Percentiles rank a stretch among this genome's conserved stretches.
These are phyloP conservation scores for Parthenolecanium corni DNA, from an alignment of 2,888 invertebrate species.

Conservation along the genomic window DNA sequence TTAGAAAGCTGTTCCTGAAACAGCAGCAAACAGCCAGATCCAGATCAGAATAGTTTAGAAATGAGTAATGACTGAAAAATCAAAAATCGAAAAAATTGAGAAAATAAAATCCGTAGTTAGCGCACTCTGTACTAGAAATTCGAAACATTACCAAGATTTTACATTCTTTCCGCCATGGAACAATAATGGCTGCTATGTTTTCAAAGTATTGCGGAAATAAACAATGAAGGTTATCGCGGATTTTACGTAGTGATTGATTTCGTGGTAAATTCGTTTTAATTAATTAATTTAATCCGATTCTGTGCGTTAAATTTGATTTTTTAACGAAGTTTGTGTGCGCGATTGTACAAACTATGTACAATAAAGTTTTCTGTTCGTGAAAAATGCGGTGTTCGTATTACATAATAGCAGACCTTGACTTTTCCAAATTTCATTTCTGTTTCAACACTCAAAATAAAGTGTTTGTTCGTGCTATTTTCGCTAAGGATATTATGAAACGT, in stretches of 20 bases:
- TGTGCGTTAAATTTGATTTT: slow-evolving; percentile 2
- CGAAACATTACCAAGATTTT: background rate
- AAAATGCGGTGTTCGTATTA: slow-evolving; percentile 20
- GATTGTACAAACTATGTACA: background rate
- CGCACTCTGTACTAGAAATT: background rate
- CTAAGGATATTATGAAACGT: too few relatives aligned
- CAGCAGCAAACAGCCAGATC: too few relatives aligned
- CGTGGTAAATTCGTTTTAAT: background rate
- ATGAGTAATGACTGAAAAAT: too few relatives aligned
- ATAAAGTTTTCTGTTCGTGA: slow-evolving; percentile 3
- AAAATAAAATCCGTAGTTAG: too few relatives aligned
- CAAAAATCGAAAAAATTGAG: too few relatives aligned
- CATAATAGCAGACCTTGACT: slow-evolving; percentile 22
- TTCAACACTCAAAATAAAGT: background rate
- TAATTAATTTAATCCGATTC: slow-evolving; percentile 2
- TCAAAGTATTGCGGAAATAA: slow-evolving; percentile 24
- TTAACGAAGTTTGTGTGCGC: background rate
- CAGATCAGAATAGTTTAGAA: too few relatives aligned
- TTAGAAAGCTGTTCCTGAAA: too few relatives aligned
- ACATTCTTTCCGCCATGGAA: slow-evolving; percentile 12
- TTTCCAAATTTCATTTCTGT: background rate
- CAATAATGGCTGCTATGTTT: slow-evolving; percentile 21
- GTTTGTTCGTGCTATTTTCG: too few relatives aligned
- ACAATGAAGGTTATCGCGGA: slow-evolving; percentile 26
- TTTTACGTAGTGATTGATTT: slow-evolving; percentile 21